A percentile compares a stretch with the other conserved stretches of the same genome.
Conservation (phyloP, 2,113 vertebrate genomes). For the Neoarius graeffei region DNA sequence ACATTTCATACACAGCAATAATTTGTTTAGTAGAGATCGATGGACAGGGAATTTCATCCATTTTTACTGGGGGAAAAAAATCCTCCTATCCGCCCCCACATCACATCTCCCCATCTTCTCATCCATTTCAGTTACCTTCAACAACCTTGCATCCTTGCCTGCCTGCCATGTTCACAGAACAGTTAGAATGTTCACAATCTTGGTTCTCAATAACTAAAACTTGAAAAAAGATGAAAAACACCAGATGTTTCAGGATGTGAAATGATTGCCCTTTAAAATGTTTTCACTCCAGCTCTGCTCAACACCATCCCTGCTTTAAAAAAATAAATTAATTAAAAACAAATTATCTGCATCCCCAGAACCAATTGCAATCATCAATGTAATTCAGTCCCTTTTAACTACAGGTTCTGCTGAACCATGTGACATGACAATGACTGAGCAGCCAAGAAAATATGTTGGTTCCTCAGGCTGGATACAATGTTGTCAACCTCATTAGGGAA, state of each 20-base stretch:
- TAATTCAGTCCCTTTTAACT: neutral
- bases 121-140: no score
- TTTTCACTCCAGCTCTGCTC: neutral
- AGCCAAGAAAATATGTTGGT: neutral
- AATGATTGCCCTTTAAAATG: neutral
- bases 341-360: neutral
- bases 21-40: neutral
- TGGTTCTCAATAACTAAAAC: no score
- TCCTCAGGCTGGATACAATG: neutral
- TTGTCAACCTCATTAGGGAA: neutral
- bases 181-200: no score
- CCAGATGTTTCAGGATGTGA: no score
- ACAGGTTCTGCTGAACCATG: neutral
- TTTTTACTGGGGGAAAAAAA: neutral
- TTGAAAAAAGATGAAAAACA: no score
- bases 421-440: neutral
- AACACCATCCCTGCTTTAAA: neutral
- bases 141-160: no score
- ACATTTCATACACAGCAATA: neutral
- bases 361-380: neutral
- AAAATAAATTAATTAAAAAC: no score
- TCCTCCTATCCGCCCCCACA: no score
- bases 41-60: neutral
- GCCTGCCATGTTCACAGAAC: no score
- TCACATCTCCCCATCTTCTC: no score